phyloP scores from a whole-genome alignment of 2,113 vertebrate species.

The Coreoperca whiteheadi region DNA sequence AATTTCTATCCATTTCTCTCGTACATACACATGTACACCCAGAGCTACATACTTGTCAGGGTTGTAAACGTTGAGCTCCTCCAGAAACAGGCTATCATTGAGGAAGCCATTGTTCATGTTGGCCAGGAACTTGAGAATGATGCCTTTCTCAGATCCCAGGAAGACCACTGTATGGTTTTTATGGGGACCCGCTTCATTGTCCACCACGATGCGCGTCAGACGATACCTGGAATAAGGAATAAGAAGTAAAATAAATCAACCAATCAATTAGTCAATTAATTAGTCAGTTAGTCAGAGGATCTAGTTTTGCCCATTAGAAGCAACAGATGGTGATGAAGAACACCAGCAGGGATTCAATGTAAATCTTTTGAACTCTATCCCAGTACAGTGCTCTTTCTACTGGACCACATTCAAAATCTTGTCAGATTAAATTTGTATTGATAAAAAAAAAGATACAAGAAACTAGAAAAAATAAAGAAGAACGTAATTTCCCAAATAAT shows the following conservation, averaged over 20 bases:
- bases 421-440: background rate
- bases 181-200: conserved; percentile 91
- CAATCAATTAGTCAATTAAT: conserved; percentile 22
- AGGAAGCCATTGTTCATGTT: conserved; percentile 92
- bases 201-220: conserved; percentile 95
- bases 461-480: background rate
- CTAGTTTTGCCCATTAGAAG: background rate
- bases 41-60: conserved; percentile 91
- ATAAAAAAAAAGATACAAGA: background rate
- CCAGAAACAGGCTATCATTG: conserved; percentile 97
- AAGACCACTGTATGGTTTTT: conserved; percentile 96
- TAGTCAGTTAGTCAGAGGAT: background rate
- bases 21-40: background rate
- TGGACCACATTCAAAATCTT: background rate
- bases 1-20: conserved; percentile 25
- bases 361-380: conserved; percentile 6
- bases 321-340: conserved; percentile 27
- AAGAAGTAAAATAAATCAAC: conserved; percentile 12
- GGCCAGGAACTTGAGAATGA: conserved; percentile 97
- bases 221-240: conserved; percentile 88
- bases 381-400: background rate
- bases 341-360: conserved; percentile 1
- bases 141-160: conserved; percentile 96
- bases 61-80: conserved; percentile 97
- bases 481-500: conserved; percentile 28